Conservation (phyloP, 2,888 invertebrate species). For the Meiosimyza platycephala region DNA sequence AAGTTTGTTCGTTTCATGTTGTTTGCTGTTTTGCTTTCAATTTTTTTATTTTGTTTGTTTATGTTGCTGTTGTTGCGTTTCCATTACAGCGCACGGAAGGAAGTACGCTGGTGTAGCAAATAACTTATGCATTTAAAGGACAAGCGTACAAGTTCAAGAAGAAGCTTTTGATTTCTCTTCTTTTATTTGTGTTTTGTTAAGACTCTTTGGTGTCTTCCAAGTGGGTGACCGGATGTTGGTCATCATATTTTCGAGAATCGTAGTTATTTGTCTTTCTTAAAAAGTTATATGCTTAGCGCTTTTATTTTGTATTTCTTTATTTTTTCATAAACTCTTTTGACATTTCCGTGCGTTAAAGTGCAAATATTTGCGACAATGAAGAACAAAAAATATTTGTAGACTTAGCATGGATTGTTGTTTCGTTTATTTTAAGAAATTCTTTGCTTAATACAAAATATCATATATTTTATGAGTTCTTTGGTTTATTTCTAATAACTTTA, state of each 20-base stretch:
- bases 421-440: too few relatives aligned
- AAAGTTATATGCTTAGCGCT: neutral
- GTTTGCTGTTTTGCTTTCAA: neutral
- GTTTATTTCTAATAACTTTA: too few relatives aligned
- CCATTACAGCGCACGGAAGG: too few relatives aligned
- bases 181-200: neutral
- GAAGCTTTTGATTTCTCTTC: neutral
- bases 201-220: neutral
- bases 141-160: too few relatives aligned
- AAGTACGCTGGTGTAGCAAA: constrained; percentile 2
- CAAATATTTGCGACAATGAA: neutral
- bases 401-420: too few relatives aligned
- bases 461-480: too few relatives aligned
- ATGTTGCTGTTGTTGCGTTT: too few relatives aligned
- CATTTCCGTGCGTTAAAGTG: neutral
- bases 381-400: too few relatives aligned
- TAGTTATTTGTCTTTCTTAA: neutral
- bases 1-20: neutral
- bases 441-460: too few relatives aligned
- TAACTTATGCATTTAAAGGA: constrained; percentile 15
- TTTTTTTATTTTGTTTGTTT: too few relatives aligned
- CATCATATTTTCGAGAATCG: neutral
- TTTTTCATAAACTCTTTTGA: neutral
- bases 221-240: constrained; percentile 10
- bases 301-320: neutral